Evolutionary conservation across 2,888 invertebrate genomes (phyloP).

Genomic region (Lasioglossum leucozonium): DNA sequence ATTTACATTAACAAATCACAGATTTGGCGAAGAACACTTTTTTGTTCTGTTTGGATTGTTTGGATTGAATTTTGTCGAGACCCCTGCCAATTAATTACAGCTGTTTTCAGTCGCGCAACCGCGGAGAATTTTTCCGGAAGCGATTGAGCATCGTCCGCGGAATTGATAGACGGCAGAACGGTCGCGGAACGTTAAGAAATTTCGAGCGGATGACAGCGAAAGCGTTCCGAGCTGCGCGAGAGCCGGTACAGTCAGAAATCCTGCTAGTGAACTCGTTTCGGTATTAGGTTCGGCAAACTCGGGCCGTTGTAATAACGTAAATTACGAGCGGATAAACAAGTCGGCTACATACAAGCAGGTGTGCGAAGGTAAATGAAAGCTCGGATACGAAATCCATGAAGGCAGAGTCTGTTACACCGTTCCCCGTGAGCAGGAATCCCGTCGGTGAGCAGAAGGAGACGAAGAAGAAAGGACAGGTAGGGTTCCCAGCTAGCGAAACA

Average conservation of each 20-base stretch:
- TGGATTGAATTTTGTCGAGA: too few relatives aligned
- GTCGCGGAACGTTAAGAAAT: not conserved
- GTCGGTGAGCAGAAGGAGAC: slow-evolving; percentile 48
- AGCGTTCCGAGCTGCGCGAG: not conserved
- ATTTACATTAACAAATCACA: not conserved
- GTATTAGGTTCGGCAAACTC: not conserved
- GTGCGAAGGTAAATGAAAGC: slow-evolving; percentile 41
- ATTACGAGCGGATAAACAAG: slow-evolving; percentile 38
- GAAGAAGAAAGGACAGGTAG: slow-evolving; percentile 17
- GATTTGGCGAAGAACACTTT: not conserved
- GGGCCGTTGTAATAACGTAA: slow-evolving; percentile 16
- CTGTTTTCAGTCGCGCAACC: not conserved
- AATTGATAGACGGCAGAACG: not conserved
- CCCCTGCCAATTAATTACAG: too few relatives aligned
- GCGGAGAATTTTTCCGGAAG: not conserved
- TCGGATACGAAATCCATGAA: slow-evolving; percentile 31
- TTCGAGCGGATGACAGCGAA: not conserved
- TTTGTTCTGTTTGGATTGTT: too few relatives aligned
- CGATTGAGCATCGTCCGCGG: not conserved
- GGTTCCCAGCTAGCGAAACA: not conserved
- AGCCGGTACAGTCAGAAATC: not conserved
- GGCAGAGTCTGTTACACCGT: slow-evolving; percentile 44
- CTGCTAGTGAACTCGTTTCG: not conserved
- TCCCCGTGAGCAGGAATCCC: slow-evolving; percentile 54
- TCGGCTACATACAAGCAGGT: slow-evolving; percentile 27